Conservation (phyloP, 1,140 invertebrate species). For the Acromyrmex charruanus region DNA sequence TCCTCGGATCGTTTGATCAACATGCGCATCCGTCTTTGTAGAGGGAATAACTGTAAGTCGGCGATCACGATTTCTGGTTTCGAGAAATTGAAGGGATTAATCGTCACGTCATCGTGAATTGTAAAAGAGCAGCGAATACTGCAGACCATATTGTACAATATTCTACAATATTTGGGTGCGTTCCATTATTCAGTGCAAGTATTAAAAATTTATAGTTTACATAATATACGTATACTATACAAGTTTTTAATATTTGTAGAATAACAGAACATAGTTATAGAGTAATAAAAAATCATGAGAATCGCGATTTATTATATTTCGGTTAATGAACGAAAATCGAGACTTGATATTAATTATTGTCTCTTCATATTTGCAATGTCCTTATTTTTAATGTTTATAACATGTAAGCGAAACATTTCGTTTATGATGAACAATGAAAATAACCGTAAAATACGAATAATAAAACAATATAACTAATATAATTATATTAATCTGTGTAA, state of each 20-base stretch:
- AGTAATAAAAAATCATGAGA: background rate
- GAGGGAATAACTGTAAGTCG: constrained; percentile 31
- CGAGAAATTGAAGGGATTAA: constrained; percentile 33
- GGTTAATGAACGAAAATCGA: background rate
- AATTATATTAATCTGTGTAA: constrained; percentile 19
- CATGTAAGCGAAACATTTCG: background rate
- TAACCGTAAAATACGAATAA: background rate
- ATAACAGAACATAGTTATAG: too few species aligned
- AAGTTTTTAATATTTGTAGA: too few species aligned
- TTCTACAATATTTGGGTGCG: background rate
- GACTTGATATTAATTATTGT: background rate
- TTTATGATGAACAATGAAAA: constrained; percentile 5
- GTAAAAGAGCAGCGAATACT: background rate
- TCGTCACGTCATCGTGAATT: constrained; percentile 20
- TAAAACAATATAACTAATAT: constrained; percentile 12
- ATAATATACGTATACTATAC: too few species aligned
- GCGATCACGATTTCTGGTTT: constrained; percentile 11
- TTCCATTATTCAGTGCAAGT: too few species aligned
- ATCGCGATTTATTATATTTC: background rate
- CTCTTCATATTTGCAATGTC: background rate
- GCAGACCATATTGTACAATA: background rate
- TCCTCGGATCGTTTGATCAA: constrained; percentile 34
- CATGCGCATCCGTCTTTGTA: constrained; percentile 7
- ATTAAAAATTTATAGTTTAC: too few species aligned
- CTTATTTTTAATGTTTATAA: constrained; percentile 10